Evolutionary conservation across 2,888 invertebrate species (phyloP).

Genomic region (Dryomyza anilis): DNA sequence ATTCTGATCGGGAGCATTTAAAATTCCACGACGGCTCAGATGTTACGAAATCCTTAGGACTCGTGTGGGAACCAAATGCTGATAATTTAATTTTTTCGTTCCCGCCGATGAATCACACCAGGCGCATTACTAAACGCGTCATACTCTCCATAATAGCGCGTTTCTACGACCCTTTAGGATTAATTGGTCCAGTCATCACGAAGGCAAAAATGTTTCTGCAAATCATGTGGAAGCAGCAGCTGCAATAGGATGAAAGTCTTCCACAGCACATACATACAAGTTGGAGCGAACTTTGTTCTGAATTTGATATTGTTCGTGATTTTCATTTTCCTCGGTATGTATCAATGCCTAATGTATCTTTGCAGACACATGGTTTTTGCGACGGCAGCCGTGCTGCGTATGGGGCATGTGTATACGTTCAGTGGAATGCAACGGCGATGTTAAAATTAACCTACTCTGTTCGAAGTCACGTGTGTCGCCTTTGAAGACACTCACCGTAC

Average conservation of each 20-base stretch:
- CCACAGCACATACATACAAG: constrained; percentile 16
- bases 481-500: too few species aligned
- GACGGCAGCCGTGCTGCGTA: too few species aligned
- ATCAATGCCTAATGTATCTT: too few species aligned
- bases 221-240: too few species aligned
- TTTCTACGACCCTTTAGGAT: constrained; percentile 66
- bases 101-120: not conserved
- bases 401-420: too few species aligned
- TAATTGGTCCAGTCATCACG: constrained; percentile 59
- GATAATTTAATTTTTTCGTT: constrained; percentile 21
- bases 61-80: too few species aligned
- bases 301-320: constrained; percentile 16
- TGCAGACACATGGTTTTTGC: too few species aligned
- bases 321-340: constrained; percentile 24
- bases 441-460: constrained; percentile 30
- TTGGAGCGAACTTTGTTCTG: constrained; percentile 11
- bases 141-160: constrained; percentile 29
- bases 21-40: constrained; percentile 26
- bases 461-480: too few species aligned
- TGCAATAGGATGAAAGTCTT: too few species aligned
- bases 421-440: too few species aligned
- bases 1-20: too few species aligned
- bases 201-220: constrained; percentile 35
- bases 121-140: constrained; percentile 25
- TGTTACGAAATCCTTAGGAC: constrained; percentile 22